These are phyloP conservation scores for Campoplex capitator DNA, from an alignment of 2,888 invertebrate species.

Conservation along the genomic window DNA sequence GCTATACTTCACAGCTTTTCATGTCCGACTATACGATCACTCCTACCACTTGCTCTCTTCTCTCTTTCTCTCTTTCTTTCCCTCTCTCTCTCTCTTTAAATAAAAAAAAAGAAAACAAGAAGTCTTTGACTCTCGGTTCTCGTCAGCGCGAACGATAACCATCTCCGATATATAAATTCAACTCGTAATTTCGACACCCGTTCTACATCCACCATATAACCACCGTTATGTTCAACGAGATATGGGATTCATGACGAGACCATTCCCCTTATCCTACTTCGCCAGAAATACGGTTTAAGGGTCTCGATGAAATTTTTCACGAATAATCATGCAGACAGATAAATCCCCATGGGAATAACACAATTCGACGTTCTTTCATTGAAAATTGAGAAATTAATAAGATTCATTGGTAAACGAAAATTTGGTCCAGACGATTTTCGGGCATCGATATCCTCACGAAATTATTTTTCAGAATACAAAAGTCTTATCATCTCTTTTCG, in stretches of 20 bases:
- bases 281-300: background rate
- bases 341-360: background rate
- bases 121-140: conserved; percentile 51
- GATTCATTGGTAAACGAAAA: background rate
- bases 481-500: background rate
- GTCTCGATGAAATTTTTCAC: background rate
- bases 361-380: background rate
- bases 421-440: background rate
- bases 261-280: background rate
- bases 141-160: conserved; percentile 50
- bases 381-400: background rate
- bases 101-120: conserved; percentile 26
- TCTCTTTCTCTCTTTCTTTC: background rate
- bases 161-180: conserved; percentile 44
- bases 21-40: conserved; percentile 34
- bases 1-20: conserved; percentile 51
- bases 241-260: background rate
- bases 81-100: background rate
- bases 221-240: conserved; percentile 27
- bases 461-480: too few relatives aligned
- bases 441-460: background rate
- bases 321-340: background rate
- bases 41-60: conserved; percentile 15
- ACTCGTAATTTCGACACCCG: conserved; percentile 37
- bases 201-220: conserved; percentile 25